Evolutionary conservation across 2,888 invertebrate genomes (phyloP), one percentile per base, ranked within the genome.

Genomic region (Drosophila affinis): DNA sequence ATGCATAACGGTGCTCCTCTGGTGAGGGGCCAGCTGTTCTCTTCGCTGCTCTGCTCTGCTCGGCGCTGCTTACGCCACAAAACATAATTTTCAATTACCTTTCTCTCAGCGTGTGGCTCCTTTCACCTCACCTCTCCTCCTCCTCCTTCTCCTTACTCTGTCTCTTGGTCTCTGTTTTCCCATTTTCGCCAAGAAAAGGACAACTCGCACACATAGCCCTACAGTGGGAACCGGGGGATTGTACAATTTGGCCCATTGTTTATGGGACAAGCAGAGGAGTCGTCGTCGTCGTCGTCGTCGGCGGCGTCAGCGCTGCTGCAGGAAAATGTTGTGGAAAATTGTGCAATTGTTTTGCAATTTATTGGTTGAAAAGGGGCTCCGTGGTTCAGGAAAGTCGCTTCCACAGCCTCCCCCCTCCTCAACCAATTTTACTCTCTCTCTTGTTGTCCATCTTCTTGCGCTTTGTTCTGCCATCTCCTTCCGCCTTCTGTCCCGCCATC

Each of bases 31-130:
- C 87, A 85, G 87, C 81, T 87, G 78, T 76, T 72, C 60, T 46
- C 61, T 53, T 63, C 54, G 69, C 73, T 64, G 87, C 85, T 85
- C 73, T 67, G 87, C 85, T 85, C 82, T 69, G 68, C 54, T 46
- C 61, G 51, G 61, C 56, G 69, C 73, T 70, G 48, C 86, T 87
- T 81, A 77, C 78, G 83, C 83, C 83, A 83, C 83, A 83, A 87
- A 84, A 84, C 88, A 87, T 88, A 82, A 87, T 84, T 84, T 87
- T 84, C 83, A 84, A 84, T 84, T 84, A 87, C 88, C 88, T 84
- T 87, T 86, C 83, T 85, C 86, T 78, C 88, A 87, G 83, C 88
- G 88, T 87, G 83, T 87, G 86, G 83, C 86, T 87, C 73, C 79
- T 87, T 83, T 83, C 88, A 87, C 88, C 86, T 83, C 76, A 29